Base-by-base conservation (phyloP, 2,797 vertebrate species). In the Petrocephalus schoutedeni region DNA sequence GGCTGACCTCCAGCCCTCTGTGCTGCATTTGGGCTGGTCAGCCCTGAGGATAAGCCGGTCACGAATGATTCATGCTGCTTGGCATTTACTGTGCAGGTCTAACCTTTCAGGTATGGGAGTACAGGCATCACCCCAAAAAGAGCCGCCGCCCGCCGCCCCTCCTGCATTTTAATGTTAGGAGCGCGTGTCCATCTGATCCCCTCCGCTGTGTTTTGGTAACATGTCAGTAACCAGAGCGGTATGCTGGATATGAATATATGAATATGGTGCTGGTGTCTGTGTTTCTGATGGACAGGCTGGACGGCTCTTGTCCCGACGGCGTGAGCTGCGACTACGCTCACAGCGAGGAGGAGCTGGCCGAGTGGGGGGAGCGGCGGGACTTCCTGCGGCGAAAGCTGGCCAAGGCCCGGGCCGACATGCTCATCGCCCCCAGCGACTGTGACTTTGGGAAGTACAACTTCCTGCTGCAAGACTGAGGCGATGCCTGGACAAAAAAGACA, bases 361-460 rank as follows among this genome's bases (percentile, higher is more conserved):
- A 99, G 93, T 99, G 98, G 98, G 91, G 92, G 0, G 96, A 97
- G 91, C 96, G 98, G 87, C 95, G 97, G 6, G 95, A 97, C 84
- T 96, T 98, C 91, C 95, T 99, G 93, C 95, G 97, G 85, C 95
- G 95, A 92, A 98, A 97, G 91, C 92, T 99, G 91, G 96, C 96
- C 91, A 97, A 95, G 93, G 98, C 98, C 84, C 95, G 97, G 86
- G 96, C 97, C 16, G 98, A 99, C 92, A 96, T 95, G 97, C 96
- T 99, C 67, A 94, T 99, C 89, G 97, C 97, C 89, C 96, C 97
- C 0, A 93, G 94, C 32, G 97, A 99, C 23, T 92, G 94, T 0
- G 95, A 99, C 95, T 99, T 98, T 0, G 98, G 98, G 92, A 99
- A 97, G 95, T 99, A 97, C 94, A 98, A 96, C 94, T 99, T 98